Evolutionary conservation across 2,888 invertebrate genomes (phyloP), one percentile per base, ranked within the genome.

Genomic region (Drosophila merina): DNA sequence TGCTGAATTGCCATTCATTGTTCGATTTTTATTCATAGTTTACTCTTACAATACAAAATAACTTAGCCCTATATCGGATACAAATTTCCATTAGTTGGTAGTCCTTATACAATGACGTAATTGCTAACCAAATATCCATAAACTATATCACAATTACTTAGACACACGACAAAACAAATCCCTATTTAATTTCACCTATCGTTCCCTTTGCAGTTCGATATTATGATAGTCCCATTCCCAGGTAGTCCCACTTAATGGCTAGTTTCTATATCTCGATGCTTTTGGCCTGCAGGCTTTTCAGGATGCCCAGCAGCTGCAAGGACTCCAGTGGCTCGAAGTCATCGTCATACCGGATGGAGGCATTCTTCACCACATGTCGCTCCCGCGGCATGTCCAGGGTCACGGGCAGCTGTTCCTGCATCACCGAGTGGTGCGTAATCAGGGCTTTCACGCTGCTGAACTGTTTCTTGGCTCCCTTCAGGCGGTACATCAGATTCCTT

Each of bases 381-480:
- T 88, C 95, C 62, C 95, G 93, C 83, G 95, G 95, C 78, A 97
- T 93, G 1, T 96, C 95, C 83, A 99, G 93, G 33, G 98, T 96
- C 91, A 98, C 97, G 3, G 99, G 98, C 89, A 99, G 94, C 89
- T 98, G 94, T 92, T 99, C 98, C 56, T 97, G 97, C 98, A 99
- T 98, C 82, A 99, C 98, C 77, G 98, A 98, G 93, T 98, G 98
- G 93, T 99, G 98, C 54, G 97, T 97, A 91, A 99, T 97, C 81
- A 99, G 94, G 12, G 98, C 96, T 30, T 95, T 95, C 75, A 99
- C 93, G 52, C 96, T 96, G 52, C 95, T 94, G 93, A 98, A 99
- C 93, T 98, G 98, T 92, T 98, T 98, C 78, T 97, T 97, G 92
- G 98, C 97, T 57, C 98, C 98, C 97, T 98, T 86, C 31, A 90